A percentile compares a stretch with the other conserved stretches of the same genome.
Conservation (phyloP, 2,888 invertebrate species). For the Biston stratarius region DNA sequence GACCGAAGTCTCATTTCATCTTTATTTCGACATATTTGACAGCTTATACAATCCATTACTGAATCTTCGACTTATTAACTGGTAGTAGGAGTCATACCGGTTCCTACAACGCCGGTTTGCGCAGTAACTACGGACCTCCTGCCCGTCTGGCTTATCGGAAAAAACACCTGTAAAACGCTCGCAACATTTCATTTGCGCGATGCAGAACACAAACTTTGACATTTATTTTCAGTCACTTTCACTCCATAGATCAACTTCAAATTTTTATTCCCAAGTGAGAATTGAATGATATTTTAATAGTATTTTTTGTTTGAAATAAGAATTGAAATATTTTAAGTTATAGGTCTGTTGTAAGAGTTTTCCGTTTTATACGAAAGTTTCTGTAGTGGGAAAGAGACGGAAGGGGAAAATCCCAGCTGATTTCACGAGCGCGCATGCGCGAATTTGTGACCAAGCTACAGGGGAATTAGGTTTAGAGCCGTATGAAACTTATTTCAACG, state of each 20-base stretch:
- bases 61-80: slow-evolving; percentile 22
- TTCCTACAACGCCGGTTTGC: slow-evolving; percentile 22
- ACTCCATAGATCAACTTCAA: too few species aligned
- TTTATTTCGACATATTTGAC: slow-evolving; percentile 23
- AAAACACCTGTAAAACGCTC: neutral
- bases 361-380: neutral
- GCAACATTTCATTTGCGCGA: slow-evolving; percentile 22
- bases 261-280: neutral
- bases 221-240: neutral
- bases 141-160: neutral
- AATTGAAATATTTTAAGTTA: neutral
- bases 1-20: slow-evolving; percentile 22
- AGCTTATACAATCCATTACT: slow-evolving; percentile 22
- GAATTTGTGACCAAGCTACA: neutral
- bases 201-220: slow-evolving; percentile 1
- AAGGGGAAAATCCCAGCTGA: neutral
- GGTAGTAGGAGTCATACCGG: slow-evolving; percentile 18
- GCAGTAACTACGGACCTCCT: slow-evolving; percentile 29
- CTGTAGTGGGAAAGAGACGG: slow-evolving; percentile 1
- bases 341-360: neutral
- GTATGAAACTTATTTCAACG: neutral
- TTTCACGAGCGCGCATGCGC: neutral
- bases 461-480: neutral
- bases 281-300: neutral
- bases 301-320: neutral